Evolutionary conservation across 2,113 vertebrate species (phyloP), one percentile per base, ranked within the genome.

Genomic region (Synodontis membranacea): DNA sequence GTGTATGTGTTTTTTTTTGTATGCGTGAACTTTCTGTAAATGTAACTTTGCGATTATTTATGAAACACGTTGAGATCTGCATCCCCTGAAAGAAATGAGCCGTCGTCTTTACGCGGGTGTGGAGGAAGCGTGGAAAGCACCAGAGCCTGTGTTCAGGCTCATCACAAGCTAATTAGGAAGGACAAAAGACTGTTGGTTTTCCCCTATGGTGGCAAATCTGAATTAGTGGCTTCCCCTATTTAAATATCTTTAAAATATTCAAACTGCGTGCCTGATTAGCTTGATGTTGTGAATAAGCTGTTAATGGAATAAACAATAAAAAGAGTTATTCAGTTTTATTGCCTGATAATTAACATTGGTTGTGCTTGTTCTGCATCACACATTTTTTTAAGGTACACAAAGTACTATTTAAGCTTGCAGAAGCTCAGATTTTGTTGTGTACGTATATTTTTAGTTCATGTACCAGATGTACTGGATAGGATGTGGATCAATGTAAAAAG

Each of bases 21-120:
- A 12, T 66, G 85, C 1, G 50, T 58, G 88, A 89, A 88, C 88
- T 88, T 92, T 84, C 84, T 85, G 83, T 83, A 89, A 74, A 89
- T 91, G 89, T 92, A 88, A 90, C 86, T 90, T 90, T 90, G 85
- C 84, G 87, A 89, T 92, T 93, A 94, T 94, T 94, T 93, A 94
- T 94, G 89, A 93, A 86, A 89, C 91, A 90, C 89, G 93, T 94
- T 25, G 74, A 75, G 11, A 62, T 56, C 72, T 11, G 37, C 14
- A 85, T 48, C 84, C 56, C 66, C 74, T 48, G 21, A 34, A 25
- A 85, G 68, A 10, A 50, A 50, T 21, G 31, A 84, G 66, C 64
- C 31, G 68, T 3, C 50, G 25, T 56, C 48, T 74, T 74, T 42
- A 42, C 2, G 15, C 60, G 37, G 1, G 52, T 25, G 28, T 84